A percentile compares a stretch with the other conserved stretches of the same genome.
Conservation (phyloP, 1,140 invertebrate genomes). For the Hypothenemus hampei region DNA sequence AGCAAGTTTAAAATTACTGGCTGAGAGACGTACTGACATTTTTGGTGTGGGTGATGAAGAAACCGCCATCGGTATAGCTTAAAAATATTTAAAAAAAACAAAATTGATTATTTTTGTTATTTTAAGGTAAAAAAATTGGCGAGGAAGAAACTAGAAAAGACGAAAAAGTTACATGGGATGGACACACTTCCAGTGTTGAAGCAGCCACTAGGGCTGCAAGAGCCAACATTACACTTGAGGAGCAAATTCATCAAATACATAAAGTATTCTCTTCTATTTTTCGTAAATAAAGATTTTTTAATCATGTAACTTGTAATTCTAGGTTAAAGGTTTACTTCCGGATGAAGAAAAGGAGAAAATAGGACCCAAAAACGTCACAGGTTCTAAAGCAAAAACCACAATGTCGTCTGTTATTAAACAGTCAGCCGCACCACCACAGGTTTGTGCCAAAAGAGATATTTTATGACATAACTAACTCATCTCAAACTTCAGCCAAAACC, state of each 20-base stretch:
- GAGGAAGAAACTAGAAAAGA: constrained; percentile 87
- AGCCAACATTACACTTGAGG: constrained; percentile 93
- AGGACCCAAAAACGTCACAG: constrained; percentile 67
- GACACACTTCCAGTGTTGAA: constrained; percentile 93
- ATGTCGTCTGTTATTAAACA: constrained; percentile 4
- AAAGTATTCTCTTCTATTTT: constrained; percentile 51
- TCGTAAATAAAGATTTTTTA: background rate
- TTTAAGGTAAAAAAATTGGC: constrained; percentile 81
- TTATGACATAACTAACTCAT: background rate
- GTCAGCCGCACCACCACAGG: constrained; percentile 1
- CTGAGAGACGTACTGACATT: constrained; percentile 98
- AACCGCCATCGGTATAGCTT: constrained; percentile 85
- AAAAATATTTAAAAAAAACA: no score
- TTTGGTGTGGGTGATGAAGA: constrained; percentile 98
- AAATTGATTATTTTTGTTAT: background rate
- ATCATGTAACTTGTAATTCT: background rate
- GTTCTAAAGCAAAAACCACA: background rate
- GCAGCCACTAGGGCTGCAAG: constrained; percentile 85
- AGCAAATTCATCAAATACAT: constrained; percentile 96
- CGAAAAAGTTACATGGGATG: constrained; percentile 96
- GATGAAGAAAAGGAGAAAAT: constrained; percentile 94
- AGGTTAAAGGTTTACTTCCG: constrained; percentile 82
- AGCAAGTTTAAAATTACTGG: constrained; percentile 90
- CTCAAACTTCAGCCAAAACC: constrained; percentile 35
- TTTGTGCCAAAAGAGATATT: background rate